A percentile compares a stretch with the other conserved stretches of the same genome.
Conservation (phyloP, 1,140 invertebrate species). For the Atta cephalotes region DNA sequence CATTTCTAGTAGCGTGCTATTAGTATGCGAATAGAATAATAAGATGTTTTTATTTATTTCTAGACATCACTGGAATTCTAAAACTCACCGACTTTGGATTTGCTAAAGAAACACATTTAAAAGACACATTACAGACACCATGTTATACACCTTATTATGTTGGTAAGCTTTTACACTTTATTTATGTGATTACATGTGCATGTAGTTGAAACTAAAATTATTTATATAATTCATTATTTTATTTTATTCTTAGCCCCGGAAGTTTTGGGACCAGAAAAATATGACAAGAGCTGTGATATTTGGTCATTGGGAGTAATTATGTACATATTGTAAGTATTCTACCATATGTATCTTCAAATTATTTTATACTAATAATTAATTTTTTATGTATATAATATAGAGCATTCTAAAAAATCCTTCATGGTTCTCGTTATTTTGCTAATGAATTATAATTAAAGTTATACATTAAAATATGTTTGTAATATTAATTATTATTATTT, state of each 20-base stretch:
- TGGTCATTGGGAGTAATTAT: constrained; percentile 99
- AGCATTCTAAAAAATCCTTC: background rate
- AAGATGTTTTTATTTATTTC: constrained; percentile 62
- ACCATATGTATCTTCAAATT: background rate
- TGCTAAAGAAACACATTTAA: constrained; percentile 97
- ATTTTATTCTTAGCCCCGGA: constrained; percentile 91
- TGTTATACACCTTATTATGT: constrained; percentile 99
- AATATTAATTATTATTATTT: constrained; percentile 75
- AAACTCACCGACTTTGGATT: constrained; percentile 99
- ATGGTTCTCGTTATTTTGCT: background rate
- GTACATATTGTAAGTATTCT: constrained; percentile 95
- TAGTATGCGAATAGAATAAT: background rate
- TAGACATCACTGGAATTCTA: constrained; percentile 91
- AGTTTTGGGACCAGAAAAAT: constrained; percentile 98
- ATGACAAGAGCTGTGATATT: constrained; percentile 99
- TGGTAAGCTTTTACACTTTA: constrained; percentile 87
- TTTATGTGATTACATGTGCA: background rate
- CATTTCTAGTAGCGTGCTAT: background rate
- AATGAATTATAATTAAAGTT: background rate
- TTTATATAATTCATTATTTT: background rate
- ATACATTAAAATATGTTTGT: background rate
- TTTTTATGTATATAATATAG: background rate
- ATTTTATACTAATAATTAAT: constrained; percentile 16
- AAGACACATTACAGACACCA: constrained; percentile 96
- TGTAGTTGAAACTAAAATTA: constrained; percentile 20